Percentiles rank a stretch among this genome's conserved stretches.
Conservation (phyloP, 2,113 vertebrate genomes). For the Recurvirostra avosetta region DNA sequence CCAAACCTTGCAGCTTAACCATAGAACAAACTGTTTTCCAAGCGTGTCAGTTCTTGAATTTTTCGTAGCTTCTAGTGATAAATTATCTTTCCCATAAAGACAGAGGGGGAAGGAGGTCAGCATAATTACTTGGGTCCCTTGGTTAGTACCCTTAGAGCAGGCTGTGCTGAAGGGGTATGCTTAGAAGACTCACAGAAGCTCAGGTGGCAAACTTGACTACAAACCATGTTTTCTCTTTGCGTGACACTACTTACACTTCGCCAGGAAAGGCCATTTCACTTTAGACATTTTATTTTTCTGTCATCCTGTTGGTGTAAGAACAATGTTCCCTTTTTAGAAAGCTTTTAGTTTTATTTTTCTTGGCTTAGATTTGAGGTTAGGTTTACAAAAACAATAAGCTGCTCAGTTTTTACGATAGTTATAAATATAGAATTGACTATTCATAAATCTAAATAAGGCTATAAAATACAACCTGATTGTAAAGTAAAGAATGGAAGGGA, state of each 20-base stretch:
- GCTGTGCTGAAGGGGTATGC: not conserved
- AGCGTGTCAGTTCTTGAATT: not conserved
- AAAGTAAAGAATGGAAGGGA: conserved; percentile 2
- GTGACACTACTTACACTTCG: not conserved
- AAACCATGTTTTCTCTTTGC: not conserved
- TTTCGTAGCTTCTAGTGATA: not conserved
- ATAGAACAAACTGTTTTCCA: not conserved
- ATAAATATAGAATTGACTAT: conserved; percentile 47
- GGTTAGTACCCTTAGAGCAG: not conserved
- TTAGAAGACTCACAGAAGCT: not conserved
- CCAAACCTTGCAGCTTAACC: not conserved
- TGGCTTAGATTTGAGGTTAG: conserved; percentile 22
- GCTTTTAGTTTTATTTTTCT: conserved; percentile 24
- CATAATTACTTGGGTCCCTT: not conserved
- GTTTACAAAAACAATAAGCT: conserved; percentile 55
- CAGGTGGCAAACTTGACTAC: not conserved
- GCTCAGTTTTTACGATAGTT: conserved; percentile 28
- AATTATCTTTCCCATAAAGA: not conserved
- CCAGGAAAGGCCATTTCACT: not conserved
- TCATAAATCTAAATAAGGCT: conserved; percentile 56
- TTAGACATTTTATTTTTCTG: not conserved
- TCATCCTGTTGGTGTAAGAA: not conserved
- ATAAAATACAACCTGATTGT: conserved; percentile 45
- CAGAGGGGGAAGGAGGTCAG: not conserved
- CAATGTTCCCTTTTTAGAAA: not conserved